These are phyloP conservation scores for Caradrina clavipalpis DNA, from an alignment of 2,888 invertebrate species.

Conservation along the genomic window DNA sequence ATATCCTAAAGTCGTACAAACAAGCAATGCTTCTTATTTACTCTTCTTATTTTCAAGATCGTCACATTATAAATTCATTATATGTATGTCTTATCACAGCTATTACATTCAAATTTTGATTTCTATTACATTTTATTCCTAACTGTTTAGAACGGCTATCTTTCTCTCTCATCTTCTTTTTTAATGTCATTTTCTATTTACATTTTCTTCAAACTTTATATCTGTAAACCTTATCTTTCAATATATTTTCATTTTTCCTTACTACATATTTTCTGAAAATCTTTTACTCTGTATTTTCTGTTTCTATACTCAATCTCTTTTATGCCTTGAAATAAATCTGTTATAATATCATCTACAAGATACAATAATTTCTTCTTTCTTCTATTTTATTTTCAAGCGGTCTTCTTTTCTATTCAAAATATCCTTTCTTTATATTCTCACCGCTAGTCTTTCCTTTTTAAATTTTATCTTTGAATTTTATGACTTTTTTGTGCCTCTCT, in stretches of 20 bases:
- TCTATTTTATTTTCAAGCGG: neutral
- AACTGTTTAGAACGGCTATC: neutral
- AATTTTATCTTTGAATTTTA: neutral
- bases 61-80: neutral
- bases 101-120: neutral
- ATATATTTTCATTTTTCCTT: neutral
- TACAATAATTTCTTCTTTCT: neutral
- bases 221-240: neutral
- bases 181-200: neutral
- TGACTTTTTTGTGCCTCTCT: neutral
- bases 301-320: neutral
- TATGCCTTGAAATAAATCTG: slow-evolving; percentile 1
- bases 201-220: neutral
- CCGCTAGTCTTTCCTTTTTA: neutral
- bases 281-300: neutral
- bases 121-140: neutral
- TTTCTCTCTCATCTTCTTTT: neutral
- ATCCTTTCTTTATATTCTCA: too few relatives aligned
- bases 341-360: neutral
- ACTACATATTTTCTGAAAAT: slow-evolving; percentile 4
- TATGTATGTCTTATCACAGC: neutral
- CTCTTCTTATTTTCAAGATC: slow-evolving; percentile 4
- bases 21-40: neutral
- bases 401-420: too few relatives aligned
- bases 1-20: neutral